Percentiles rank a stretch among this genome's conserved stretches.
Evolutionary conservation across 2,888 invertebrate species (phyloP).

Genomic region (Cephus rjabovi): DNA sequence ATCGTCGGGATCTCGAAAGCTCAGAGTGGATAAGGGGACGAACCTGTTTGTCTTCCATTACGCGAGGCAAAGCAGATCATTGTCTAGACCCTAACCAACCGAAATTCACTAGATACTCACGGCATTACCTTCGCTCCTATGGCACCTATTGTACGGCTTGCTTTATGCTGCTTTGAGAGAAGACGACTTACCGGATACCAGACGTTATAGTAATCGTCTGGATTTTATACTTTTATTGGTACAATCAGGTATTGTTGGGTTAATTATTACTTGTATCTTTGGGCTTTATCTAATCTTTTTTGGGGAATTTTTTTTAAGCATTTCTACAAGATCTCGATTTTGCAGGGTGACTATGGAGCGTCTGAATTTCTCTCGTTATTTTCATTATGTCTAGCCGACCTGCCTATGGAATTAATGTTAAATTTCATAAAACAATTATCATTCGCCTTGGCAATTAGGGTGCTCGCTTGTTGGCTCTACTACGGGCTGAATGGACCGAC

Average conservation of each 20-base stretch:
- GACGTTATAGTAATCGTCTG: background rate
- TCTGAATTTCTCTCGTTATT: background rate
- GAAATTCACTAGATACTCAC: conserved; percentile 48
- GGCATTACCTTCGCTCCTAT: conserved; percentile 34
- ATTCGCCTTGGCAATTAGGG: conserved; percentile 39
- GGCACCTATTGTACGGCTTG: background rate
- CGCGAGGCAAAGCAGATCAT: conserved; percentile 57
- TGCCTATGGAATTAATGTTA: conserved; percentile 29
- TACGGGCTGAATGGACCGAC: conserved; percentile 33
- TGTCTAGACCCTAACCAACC: conserved; percentile 54
- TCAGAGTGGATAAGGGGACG: conserved; percentile 39
- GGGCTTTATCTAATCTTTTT: background rate
- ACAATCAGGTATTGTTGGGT: background rate
- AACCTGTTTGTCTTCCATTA: conserved; percentile 58
- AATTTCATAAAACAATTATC: conserved; percentile 41
- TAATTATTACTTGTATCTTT: background rate
- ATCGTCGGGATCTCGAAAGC: background rate
- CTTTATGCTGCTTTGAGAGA: background rate
- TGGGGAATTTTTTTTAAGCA: background rate
- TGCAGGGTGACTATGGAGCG: rapidly evolving
- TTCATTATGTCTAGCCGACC: background rate
- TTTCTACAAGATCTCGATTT: background rate
- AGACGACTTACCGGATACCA: background rate
- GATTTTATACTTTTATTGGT: background rate
- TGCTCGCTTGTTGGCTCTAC: conserved; percentile 40